These are phyloP conservation scores for Acleris cristana DNA, from an alignment of 2,888 invertebrate genomes.

Conservation along the genomic window DNA sequence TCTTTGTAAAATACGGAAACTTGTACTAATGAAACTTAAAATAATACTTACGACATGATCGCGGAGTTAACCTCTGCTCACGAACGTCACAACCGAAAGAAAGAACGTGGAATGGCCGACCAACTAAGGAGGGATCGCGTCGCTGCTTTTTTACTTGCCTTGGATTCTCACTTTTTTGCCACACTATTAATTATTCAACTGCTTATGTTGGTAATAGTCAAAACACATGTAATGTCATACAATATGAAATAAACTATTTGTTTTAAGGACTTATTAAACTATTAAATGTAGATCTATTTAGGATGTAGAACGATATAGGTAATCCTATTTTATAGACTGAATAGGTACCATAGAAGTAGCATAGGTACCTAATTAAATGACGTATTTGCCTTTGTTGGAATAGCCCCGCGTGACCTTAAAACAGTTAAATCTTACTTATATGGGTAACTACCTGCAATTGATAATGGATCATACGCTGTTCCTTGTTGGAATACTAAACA, in stretches of 20 bases:
- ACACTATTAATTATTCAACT: not conserved
- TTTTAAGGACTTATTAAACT: too few relatives aligned
- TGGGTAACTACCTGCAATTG: constrained; percentile 21
- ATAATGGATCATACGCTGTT: constrained; percentile 37
- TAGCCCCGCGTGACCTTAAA: too few relatives aligned
- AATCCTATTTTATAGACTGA: too few relatives aligned
- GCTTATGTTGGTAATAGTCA: not conserved
- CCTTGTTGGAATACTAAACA: constrained; percentile 42
- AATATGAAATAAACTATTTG: too few relatives aligned
- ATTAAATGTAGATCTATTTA: too few relatives aligned
- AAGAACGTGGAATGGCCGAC: constrained; percentile 39
- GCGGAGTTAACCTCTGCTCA: constrained; percentile 52
- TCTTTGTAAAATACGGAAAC: not conserved
- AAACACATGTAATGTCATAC: too few relatives aligned
- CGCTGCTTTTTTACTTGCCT: constrained; percentile 2
- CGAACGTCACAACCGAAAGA: constrained; percentile 54
- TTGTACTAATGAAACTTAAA: not conserved
- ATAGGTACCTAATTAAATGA: too few relatives aligned
- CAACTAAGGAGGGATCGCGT: not conserved
- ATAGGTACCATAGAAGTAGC: too few relatives aligned
- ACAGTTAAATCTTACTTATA: too few relatives aligned
- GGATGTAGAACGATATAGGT: too few relatives aligned
- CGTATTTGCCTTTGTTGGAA: too few relatives aligned
- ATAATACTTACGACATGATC: constrained; percentile 75
- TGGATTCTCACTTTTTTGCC: constrained; percentile 6